Conservation (phyloP, 2,797 vertebrate genomes). For the Acanthurus lineatus region DNA sequence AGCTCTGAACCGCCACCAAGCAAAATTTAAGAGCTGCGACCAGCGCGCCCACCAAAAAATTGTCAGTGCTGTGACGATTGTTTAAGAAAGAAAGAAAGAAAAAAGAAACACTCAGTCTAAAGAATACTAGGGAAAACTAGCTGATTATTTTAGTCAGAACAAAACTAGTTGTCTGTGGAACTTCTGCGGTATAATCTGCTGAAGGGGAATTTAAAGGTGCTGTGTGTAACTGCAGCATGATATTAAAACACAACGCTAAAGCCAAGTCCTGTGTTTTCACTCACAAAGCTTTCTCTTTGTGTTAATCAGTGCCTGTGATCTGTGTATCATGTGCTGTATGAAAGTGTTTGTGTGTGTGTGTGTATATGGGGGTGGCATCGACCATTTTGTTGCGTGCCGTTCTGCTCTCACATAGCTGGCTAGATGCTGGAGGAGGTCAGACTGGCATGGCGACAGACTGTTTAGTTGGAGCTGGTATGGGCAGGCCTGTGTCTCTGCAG, state of each 20-base stretch:
- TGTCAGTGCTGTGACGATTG: constrained; percentile 48
- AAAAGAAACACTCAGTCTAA: constrained; percentile 21
- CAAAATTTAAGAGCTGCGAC: constrained; percentile 64
- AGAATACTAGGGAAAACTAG: constrained; percentile 33
- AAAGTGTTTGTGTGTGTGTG: constrained; percentile 15
- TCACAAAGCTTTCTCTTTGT: constrained; percentile 36
- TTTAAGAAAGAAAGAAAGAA: constrained; percentile 1
- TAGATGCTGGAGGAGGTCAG: constrained; percentile 49
- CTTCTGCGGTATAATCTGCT: constrained; percentile 44
- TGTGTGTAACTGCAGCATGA: constrained; percentile 49
- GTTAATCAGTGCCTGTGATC: constrained; percentile 59
- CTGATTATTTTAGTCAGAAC: constrained; percentile 42
- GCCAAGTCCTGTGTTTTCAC: constrained; percentile 34
- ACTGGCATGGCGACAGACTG: constrained; percentile 49
- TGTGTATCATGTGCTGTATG: constrained; percentile 41
- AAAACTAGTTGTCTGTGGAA: constrained; percentile 50
- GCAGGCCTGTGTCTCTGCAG: constrained; percentile 53
- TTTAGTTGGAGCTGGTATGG: constrained; percentile 53
- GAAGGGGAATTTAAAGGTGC: constrained; percentile 47
- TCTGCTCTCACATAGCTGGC: constrained; percentile 58
- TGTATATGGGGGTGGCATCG: constrained; percentile 14
- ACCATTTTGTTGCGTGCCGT: constrained; percentile 26
- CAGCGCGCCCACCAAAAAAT: constrained; percentile 63
- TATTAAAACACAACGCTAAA: constrained; percentile 30
- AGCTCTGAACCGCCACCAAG: constrained; percentile 37